Conservation (phyloP, 2,113 vertebrate species). For the Microcebus jonahi region DNA sequence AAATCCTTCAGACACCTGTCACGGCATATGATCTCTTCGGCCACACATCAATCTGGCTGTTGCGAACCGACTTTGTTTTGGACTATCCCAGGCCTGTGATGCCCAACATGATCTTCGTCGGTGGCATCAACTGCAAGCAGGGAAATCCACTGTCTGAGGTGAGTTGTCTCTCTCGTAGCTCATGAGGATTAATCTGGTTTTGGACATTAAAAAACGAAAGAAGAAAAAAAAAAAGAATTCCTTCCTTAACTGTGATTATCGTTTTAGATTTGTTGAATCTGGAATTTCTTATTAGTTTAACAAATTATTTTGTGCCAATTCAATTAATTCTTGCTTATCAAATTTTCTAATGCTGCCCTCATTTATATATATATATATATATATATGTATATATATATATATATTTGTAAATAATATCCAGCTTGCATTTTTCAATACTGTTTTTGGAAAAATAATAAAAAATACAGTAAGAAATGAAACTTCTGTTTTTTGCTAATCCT, state of each 20-base stretch:
- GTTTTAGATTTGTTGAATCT: neutral
- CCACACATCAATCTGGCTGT: constrained; percentile 48
- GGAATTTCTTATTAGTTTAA: neutral
- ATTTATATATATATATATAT: too few relatives aligned
- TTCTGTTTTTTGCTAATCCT: neutral
- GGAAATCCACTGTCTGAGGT: constrained; percentile 69
- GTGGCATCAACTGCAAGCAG: constrained; percentile 80
- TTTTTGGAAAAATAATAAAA: constrained; percentile 7
- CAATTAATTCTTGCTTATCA: neutral
- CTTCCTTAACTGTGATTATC: accelerated
- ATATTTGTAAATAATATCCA: neutral
- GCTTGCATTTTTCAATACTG: neutral
- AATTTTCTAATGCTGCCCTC: neutral
- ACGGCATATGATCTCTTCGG: constrained; percentile 80
- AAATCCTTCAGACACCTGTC: constrained; percentile 65
- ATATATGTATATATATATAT: too few relatives aligned
- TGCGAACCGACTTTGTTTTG: constrained; percentile 70
- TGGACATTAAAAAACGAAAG: too few relatives aligned
- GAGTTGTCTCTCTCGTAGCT: neutral
- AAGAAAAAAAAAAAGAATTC: neutral
- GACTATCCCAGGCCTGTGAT: constrained; percentile 87
- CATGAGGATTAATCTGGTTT: too few relatives aligned
- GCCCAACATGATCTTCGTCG: constrained; percentile 89
- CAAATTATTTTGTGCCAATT: neutral
- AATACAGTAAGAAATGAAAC: neutral